Evolutionary conservation across 2,888 invertebrate genomes (phyloP).

Genomic region (Lysandra coridon): DNA sequence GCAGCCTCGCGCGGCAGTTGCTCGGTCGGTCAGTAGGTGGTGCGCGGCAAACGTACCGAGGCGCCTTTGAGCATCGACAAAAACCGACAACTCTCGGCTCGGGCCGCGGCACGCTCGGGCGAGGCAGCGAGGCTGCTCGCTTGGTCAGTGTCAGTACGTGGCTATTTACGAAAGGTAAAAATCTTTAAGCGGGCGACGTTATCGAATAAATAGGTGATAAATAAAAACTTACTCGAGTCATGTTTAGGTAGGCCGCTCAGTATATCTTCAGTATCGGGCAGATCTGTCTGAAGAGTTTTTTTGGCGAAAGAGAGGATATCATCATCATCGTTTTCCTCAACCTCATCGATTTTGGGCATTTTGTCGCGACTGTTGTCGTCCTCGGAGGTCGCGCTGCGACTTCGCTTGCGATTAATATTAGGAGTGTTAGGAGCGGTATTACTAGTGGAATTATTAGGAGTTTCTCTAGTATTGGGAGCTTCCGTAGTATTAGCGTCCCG

Average conservation of each 20-base stretch:
- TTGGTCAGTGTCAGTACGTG: too few species aligned
- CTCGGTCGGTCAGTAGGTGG: too few species aligned
- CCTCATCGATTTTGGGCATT: constrained; percentile 62
- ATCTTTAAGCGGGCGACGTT: too few species aligned
- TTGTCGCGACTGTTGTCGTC: constrained; percentile 53
- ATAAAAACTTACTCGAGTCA: constrained; percentile 14
- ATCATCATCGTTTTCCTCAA: constrained; percentile 53
- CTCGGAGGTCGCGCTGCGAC: constrained; percentile 59
- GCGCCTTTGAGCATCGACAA: too few species aligned
- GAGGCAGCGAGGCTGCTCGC: too few species aligned
- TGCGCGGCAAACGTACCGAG: too few species aligned
- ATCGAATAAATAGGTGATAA: too few species aligned
- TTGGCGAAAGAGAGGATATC: constrained; percentile 72
- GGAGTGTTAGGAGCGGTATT: neutral
- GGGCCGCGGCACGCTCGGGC: too few species aligned
- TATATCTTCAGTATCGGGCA: constrained; percentile 69
- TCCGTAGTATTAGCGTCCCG: constrained; percentile 44
- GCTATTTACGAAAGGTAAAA: too few species aligned
- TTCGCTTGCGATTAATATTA: constrained; percentile 53
- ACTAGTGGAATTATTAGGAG: neutral
- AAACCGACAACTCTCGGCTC: too few species aligned
- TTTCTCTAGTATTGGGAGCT: neutral
- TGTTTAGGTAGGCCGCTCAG: constrained; percentile 50
- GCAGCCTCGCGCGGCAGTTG: too few species aligned
- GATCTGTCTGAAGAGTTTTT: constrained; percentile 63